These are phyloP conservation scores for Clivina fossor DNA, from an alignment of 2,888 invertebrate genomes.

Conservation along the genomic window DNA sequence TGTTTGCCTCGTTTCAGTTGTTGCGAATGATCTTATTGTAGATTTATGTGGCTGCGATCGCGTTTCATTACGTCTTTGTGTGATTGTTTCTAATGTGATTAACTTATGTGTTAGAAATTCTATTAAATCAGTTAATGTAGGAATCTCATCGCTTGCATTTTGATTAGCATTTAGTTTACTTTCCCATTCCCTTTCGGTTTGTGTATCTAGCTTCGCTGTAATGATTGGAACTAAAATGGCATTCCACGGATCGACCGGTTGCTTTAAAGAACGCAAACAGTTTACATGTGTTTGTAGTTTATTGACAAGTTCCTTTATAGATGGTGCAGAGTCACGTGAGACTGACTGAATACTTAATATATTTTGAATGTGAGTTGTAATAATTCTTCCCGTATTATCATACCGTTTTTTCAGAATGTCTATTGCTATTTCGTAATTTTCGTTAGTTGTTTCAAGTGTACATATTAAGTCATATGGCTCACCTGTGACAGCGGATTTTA, in stretches of 20 bases:
- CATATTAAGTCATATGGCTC: slow-evolving; percentile 22
- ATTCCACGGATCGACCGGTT: neutral
- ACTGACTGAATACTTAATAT: too few species aligned
- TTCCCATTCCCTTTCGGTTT: neutral
- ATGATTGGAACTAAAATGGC: neutral
- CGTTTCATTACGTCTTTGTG: too few species aligned
- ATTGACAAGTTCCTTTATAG: too few species aligned
- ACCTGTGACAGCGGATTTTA: slow-evolving; percentile 14
- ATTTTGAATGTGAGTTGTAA: too few species aligned
- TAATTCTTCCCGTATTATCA: slow-evolving; percentile 23
- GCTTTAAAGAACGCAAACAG: slow-evolving; percentile 6
- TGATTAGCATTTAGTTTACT: neutral
- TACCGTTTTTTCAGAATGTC: slow-evolving; percentile 29
- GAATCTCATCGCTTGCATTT: neutral
- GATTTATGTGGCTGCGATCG: too few species aligned
- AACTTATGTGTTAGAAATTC: neutral
- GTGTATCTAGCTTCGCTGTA: neutral
- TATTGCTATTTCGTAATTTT: slow-evolving; percentile 16
- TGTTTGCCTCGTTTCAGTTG: too few species aligned
- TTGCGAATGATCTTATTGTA: too few species aligned
- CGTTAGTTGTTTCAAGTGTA: slow-evolving; percentile 6
- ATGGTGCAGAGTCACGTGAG: too few species aligned
- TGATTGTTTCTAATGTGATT: neutral
- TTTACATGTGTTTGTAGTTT: too few species aligned
- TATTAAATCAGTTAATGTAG: neutral